phyloP scores from a whole-genome alignment of 2,888 invertebrate genomes.

The Troides aeacus region DNA sequence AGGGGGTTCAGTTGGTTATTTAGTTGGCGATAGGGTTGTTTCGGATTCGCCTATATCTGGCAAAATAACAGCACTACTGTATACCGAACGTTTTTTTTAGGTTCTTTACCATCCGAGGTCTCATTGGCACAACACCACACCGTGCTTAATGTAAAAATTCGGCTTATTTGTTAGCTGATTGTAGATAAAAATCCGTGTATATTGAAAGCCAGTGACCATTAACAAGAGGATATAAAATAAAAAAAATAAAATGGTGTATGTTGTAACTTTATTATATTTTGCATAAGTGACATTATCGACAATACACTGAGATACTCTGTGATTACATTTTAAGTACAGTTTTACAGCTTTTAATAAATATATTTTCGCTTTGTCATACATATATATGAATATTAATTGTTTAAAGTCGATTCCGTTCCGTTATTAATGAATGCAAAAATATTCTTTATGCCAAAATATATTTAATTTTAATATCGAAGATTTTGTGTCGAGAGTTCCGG shows the following conservation, averaged over 20 bases:
- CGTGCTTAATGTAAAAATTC: too few relatives aligned
- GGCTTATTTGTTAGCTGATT: too few relatives aligned
- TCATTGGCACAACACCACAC: too few relatives aligned
- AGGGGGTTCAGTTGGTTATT: too few relatives aligned
- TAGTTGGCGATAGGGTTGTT: too few relatives aligned
- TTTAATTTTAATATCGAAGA: conserved; percentile 31
- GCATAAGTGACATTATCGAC: conserved; percentile 73
- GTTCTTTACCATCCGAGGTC: too few relatives aligned
- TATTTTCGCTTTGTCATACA: conserved; percentile 48
- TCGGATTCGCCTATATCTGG: too few relatives aligned
- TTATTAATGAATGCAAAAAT: conserved; percentile 53
- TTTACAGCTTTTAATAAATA: conserved; percentile 74
- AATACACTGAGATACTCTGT: conserved; percentile 73
- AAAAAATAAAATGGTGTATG: conserved; percentile 11
- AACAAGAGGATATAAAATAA: too few relatives aligned
- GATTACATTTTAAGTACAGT: conserved; percentile 74
- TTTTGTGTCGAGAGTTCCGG: conserved; percentile 2
- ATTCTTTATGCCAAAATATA: conserved; percentile 61
- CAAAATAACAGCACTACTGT: too few relatives aligned
- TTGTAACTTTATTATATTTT: conserved; percentile 63
- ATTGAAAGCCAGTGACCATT: too few relatives aligned
- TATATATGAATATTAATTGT: conserved; percentile 42
- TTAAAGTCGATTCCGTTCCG: conserved; percentile 56
- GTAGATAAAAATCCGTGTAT: too few relatives aligned
- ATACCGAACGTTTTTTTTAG: too few relatives aligned